Percentiles rank a stretch among this genome's conserved stretches.
Conservation (phyloP, 1,140 invertebrate genomes). For the Heliconius nattereri region DNA sequence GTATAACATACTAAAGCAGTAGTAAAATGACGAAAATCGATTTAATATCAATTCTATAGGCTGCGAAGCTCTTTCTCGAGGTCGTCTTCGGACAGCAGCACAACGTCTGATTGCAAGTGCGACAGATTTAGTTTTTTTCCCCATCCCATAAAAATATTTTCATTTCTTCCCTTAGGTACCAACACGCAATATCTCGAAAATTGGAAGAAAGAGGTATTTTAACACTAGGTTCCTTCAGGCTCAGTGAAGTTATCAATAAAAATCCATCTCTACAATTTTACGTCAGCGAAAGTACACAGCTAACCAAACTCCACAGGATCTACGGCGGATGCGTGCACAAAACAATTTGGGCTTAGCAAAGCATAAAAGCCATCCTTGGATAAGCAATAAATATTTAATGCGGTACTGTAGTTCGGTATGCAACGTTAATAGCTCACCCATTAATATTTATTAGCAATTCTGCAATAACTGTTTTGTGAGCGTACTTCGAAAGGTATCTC, state of each 20-base stretch:
- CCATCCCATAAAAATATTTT: too few species aligned
- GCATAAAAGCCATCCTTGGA: slow-evolving; percentile 19
- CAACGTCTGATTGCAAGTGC: too few species aligned
- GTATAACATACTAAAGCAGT: too few species aligned
- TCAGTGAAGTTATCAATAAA: not conserved
- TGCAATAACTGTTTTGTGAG: slow-evolving; percentile 20
- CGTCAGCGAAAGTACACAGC: not conserved
- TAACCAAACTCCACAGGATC: slow-evolving; percentile 13
- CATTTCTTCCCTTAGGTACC: too few species aligned
- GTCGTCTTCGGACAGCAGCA: too few species aligned
- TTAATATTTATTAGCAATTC: slow-evolving; percentile 36
- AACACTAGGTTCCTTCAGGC: too few species aligned
- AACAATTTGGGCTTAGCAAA: slow-evolving; percentile 16
- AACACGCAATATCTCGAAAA: too few species aligned
- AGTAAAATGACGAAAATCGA: too few species aligned
- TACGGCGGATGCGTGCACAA: slow-evolving; percentile 28
- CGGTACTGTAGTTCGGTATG: not conserved
- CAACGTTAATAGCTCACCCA: slow-evolving; percentile 25
- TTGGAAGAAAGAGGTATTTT: too few species aligned
- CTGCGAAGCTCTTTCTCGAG: too few species aligned
- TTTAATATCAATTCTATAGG: too few species aligned
- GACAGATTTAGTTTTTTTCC: too few species aligned
- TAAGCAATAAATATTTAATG: slow-evolving; percentile 31
- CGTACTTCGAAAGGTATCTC: slow-evolving; percentile 15
- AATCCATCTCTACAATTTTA: not conserved